Conservation (phyloP, 2,888 invertebrate species). For the Phaedon cochleariae region DNA sequence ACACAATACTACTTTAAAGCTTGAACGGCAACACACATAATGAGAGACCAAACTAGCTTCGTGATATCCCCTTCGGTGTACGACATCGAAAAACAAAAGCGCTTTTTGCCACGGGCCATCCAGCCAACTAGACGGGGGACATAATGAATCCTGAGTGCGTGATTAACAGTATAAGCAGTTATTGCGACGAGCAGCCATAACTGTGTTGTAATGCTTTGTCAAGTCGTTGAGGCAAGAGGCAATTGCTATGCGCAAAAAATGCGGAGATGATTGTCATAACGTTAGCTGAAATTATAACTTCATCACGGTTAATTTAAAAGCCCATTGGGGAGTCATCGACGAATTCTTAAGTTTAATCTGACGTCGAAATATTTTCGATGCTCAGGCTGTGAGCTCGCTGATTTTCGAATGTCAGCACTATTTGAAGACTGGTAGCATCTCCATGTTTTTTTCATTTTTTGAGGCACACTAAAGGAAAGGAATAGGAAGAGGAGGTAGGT, state of each 20-base stretch:
- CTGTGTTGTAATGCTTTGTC: neutral
- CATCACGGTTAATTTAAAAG: no score
- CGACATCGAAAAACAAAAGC: constrained; percentile 39
- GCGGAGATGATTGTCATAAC: no score
- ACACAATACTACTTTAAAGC: constrained; percentile 54
- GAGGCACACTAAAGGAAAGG: no score
- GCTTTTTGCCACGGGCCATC: constrained; percentile 41
- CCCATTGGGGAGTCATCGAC: no score
- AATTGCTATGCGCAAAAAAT: neutral
- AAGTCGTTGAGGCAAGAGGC: neutral
- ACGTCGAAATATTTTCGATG: no score
- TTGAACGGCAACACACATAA: constrained; percentile 51
- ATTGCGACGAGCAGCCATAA: constrained; percentile 25
- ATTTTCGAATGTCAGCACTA: no score
- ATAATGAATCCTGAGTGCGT: constrained; percentile 42
- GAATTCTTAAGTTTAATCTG: no score
- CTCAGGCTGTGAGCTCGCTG: no score
- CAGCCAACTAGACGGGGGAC: constrained; percentile 38
- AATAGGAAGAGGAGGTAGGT: no score
- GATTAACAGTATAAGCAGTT: constrained; percentile 38
- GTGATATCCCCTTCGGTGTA: neutral
- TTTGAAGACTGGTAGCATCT: no score
- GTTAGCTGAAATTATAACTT: no score
- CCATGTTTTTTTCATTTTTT: no score
- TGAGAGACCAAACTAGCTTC: constrained; percentile 42